phyloP scores from a whole-genome alignment of 2,113 vertebrate genomes.

The Peromyscus leucopus region DNA sequence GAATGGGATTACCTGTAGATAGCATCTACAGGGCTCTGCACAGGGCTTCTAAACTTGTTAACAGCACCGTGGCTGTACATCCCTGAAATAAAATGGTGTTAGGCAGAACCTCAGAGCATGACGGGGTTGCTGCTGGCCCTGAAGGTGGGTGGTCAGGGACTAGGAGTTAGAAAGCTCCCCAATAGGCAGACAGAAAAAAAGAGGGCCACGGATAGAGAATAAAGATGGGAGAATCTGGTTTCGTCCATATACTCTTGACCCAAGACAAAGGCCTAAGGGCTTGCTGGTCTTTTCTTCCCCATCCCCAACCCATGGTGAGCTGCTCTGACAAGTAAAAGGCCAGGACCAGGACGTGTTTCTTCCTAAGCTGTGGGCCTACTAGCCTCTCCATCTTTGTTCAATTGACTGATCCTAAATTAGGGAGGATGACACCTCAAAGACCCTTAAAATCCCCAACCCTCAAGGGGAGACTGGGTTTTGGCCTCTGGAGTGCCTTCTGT shows the following conservation, averaged over 20 bases:
- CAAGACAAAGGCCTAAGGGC: neutral
- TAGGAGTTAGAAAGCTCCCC: neutral
- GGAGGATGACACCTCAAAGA: neutral
- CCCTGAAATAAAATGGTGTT: neutral
- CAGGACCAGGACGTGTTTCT: neutral
- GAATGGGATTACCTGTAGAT: neutral
- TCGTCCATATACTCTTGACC: neutral
- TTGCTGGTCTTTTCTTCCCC: neutral
- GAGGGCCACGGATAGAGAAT: neutral
- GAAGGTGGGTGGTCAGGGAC: neutral
- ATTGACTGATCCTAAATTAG: neutral
- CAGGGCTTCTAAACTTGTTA: neutral
- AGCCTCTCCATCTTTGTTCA: neutral
- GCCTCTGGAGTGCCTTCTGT: neutral
- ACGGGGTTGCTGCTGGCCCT: neutral
- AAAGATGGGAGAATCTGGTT: neutral
- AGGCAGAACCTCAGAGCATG: neutral
- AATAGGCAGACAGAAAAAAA: neutral
- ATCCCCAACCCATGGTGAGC: neutral
- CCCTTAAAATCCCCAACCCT: neutral
- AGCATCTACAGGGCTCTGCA: constrained; percentile 5
- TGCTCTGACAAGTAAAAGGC: neutral
- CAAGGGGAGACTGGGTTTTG: neutral
- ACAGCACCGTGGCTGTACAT: neutral
- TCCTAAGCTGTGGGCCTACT: neutral